Percentiles rank a stretch among this genome's conserved stretches.
Evolutionary conservation across 2,113 vertebrate species (phyloP).

Genomic region (Lota lota): DNA sequence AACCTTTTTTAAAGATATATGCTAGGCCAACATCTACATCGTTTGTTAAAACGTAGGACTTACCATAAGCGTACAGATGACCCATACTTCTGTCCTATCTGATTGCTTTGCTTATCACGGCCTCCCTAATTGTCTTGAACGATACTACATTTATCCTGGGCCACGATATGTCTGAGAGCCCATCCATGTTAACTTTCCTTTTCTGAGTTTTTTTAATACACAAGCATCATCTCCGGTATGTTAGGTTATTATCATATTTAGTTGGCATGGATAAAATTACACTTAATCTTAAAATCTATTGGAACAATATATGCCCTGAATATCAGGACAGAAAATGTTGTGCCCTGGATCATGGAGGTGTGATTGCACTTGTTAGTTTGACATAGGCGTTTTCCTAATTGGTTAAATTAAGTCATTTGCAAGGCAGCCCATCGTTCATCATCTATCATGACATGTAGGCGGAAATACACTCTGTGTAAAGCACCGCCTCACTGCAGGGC

Average conservation of each 20-base stretch:
- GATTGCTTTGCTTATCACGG: no score
- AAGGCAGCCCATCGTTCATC: constrained; percentile 52
- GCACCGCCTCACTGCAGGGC: constrained; percentile 34
- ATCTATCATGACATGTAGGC: constrained; percentile 38
- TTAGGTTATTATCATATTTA: constrained; percentile 24
- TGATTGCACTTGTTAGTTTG: constrained; percentile 59
- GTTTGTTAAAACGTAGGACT: no score
- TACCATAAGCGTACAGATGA: no score
- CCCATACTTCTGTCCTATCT: no score
- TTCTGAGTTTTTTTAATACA: neutral
- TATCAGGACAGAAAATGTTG: neutral
- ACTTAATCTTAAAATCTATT: constrained; percentile 37
- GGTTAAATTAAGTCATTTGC: constrained; percentile 58
- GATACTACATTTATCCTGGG: no score
- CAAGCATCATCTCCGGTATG: neutral
- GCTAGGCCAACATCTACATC: no score
- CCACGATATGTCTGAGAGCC: no score
- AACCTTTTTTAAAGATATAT: no score
- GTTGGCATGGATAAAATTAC: constrained; percentile 22
- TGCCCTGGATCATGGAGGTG: constrained; percentile 50
- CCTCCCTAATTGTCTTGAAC: no score
- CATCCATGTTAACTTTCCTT: no score
- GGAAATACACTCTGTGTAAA: constrained; percentile 41
- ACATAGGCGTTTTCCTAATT: constrained; percentile 43
- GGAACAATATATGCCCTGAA: constrained; percentile 26